Base-by-base conservation (phyloP, 2,797 vertebrate species). In the Neosilurus hyrtlii region DNA sequence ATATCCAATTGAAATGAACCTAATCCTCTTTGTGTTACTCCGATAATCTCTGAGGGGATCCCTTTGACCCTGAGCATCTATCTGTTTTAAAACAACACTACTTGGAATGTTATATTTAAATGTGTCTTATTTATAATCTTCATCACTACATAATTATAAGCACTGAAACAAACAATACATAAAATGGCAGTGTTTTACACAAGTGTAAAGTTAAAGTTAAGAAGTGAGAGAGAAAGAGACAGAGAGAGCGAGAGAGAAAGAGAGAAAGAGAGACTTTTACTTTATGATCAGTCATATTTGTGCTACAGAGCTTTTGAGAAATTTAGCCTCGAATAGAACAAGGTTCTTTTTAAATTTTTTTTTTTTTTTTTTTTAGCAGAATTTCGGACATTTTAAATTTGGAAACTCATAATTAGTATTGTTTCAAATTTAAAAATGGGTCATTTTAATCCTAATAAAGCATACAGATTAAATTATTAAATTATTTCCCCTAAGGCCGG, bases 401-500 rank as follows among this genome's bases (percentile, higher is more conserved):
- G 75, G 75, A 65, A 78, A 65, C 59, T 65, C 59, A 61, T 76
- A 76, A 76, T 76, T 76, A 76, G 74, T 62, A 76, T 76, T 76
- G 74, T 76, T 76, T 61, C 35, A 62, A 16, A 61, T 76, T 43
- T 43, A 62, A 61, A 76, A 76, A 76, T 78, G 61, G 59, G 61
- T 79, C 61, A 79, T 52, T 79, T 52, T 65, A 79, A 65, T 66
- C 24, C 76, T 79, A 79, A 79, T 66, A 79, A 79, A 79, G 49
- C 62, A 54, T 79, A 66, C 1, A 10, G 9, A 65, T 65, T 79
- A 65, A 65, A 66, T 79, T 54, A 79, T 66, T 79, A 52, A 52
- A 66, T 66, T 52, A 54, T 30, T 66, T 37, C 71, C 63, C 56
- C 63, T 12, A 20, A 84, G 78, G 72, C 56, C 63, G 35, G 18